Evolutionary conservation across 2,113 vertebrate genomes (phyloP), one percentile per base, ranked within the genome.

Genomic region (Rhombomys opimus): DNA sequence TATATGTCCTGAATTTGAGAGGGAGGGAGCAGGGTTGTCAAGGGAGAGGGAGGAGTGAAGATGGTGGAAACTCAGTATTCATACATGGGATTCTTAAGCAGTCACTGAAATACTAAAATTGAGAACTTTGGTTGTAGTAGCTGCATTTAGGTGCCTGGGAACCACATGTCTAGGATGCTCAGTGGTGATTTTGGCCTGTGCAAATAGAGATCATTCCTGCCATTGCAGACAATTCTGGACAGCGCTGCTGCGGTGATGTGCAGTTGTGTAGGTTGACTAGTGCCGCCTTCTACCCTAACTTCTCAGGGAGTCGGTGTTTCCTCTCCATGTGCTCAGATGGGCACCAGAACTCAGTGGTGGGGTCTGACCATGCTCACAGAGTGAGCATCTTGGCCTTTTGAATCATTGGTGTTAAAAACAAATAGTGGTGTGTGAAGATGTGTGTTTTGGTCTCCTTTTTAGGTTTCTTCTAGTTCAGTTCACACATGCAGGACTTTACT

Each of bases 191-290:
- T 41, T 46, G 81, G 4, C 35, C 23, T 2, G n/a, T 84, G 14
- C 25, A 9, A 25, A 38, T 7, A 41, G 57, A 59, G 54, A 82
- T 3, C n/a, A 27, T 61, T 61, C 61, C 7, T 27, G 2, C 7
- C n/a, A 4, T 41, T 5, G n/a, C 23, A 9, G 7, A 84, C n/a
- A 9, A 20, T 63, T 63, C 59, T 63, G n/a, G 59, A 17, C 10
- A 30, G 23, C n/a, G 0, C 57, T 84, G 57, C 14, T 1, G 59
- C 38, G 35, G n/a, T 17, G 3, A 8, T 17, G 59, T 17, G 7
- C 13, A 41, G n/a, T 0, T 27, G 3, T 63, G 23, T 9, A 41
- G 1, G 22, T 1, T 17, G 7, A 9, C 1, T 5, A 84, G 57
- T 63, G n/a, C 14, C 1, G 0, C 57, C 59, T 54, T 25, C 80